Conservation (phyloP, 2,797 vertebrate genomes). For the Alosa sapidissima region DNA sequence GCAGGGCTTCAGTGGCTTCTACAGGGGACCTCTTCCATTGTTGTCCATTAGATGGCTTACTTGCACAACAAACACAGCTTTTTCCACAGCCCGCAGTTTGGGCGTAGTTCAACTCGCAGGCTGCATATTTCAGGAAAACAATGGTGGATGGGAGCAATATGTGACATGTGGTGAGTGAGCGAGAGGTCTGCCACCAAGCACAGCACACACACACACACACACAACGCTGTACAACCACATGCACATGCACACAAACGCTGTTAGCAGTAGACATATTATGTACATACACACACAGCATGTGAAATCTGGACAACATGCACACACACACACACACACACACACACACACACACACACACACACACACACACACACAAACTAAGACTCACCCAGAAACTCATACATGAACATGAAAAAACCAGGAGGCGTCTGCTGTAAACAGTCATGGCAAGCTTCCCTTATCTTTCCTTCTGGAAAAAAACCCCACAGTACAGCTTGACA, state of each 20-base stretch:
- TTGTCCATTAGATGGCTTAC: slow-evolving; percentile 78
- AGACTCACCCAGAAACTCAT: neutral
- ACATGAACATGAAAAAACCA: slow-evolving; percentile 8
- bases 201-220: slow-evolving; percentile 35
- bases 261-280: slow-evolving; percentile 2
- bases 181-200: slow-evolving; percentile 60
- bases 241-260: slow-evolving; percentile 17
- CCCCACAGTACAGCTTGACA: neutral
- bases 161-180: slow-evolving; percentile 64
- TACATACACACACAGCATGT: slow-evolving; percentile 20
- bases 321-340: neutral
- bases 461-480: slow-evolving; percentile 11
- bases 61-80: slow-evolving; percentile 65
- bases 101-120: slow-evolving; percentile 61
- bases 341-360: neutral
- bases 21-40: slow-evolving; percentile 57
- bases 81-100: slow-evolving; percentile 29
- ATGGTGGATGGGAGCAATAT: slow-evolving; percentile 55
- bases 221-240: slow-evolving; percentile 3
- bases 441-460: slow-evolving; percentile 4
- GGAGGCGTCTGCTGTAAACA: neutral
- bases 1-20: neutral
- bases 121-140: slow-evolving; percentile 62
- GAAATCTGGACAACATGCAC: neutral
- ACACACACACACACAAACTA: neutral